Evolutionary conservation across 2,113 vertebrate species (phyloP), one percentile per base, ranked within the genome.

Genomic region (Bufo bufo): DNA sequence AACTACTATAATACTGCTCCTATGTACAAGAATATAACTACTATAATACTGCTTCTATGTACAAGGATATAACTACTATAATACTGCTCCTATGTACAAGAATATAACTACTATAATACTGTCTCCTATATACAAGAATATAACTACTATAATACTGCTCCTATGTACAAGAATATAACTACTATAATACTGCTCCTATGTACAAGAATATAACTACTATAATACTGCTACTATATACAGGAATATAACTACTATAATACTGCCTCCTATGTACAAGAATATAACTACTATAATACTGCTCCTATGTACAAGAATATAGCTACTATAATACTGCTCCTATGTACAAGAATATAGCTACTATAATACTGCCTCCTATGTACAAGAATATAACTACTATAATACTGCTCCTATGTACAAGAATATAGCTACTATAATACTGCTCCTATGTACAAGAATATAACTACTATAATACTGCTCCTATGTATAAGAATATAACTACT

Each of bases 301-400:
- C n/a, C 65, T 69, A 69, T 69, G 23, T 69, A 69, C 9, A 69
- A 69, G 65, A 69, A 69, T 69, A 69, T 69, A 69, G 33, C 65
- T 69, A 69, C 65, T 69, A 69, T 69, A 69, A 69, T 69, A 33
- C 65, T 69, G 23, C 65, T 9, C 65, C 65, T 69, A 69, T 69
- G 23, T 69, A 69, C 65, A 69, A 11, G 65, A 69, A 69, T 69
- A 69, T 69, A 69, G 33, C 65, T 69, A 69, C 65, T 69, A 69
- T 69, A 69, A 69, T 33, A 69, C 65, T 69, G 10, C 23, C n/a
- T 10, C 59, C 63, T 61, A 65, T 65, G 59, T 65, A 65, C 61
- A 65, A 33, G 23, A 69, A 69, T 69, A 69, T 69, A 33, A 23
- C 65, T 33, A 69, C 65, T 69, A 69, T 69, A 69, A 33, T 69